Evolutionary conservation across 2,113 vertebrate species (phyloP), one percentile per base, ranked within the genome.

Genomic region (Lophochroa leadbeateri): DNA sequence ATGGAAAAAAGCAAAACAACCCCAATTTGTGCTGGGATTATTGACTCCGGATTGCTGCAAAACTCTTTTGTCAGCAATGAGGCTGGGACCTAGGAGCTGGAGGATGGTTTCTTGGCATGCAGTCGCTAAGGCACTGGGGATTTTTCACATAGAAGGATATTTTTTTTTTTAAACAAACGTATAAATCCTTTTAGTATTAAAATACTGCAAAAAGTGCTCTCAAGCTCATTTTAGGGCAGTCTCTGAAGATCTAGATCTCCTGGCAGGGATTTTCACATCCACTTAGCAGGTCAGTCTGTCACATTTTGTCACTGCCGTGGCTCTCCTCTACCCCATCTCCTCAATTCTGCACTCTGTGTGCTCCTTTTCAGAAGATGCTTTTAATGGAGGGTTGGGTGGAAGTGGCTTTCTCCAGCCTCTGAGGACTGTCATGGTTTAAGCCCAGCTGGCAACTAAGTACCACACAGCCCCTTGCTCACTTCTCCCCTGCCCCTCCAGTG

Each of bases 281-380:
- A 53, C 24, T 70, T 74, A 90, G 37, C 41, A n/a, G 49, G 33
- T n/a, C 35, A 58, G 41, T 21, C 43, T 84, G 55, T 49, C 67
- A 35, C 46, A 55, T 46, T 77, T 67, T 58, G 60, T 43, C 27
- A 25, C 46, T 39, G 58, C 43, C 7, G 37, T 39, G 49, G 18
- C 55, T 81, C 28, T 89, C 39, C 47, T 83, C 63, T 52, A 15
- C 13, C 37, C 41, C 44, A 9, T 20, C n/a, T 68, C 47, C 58
- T 81, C 44, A 37, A 2, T 1, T 3, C 49, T 28, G 19, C 49
- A 23, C 0, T 0, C 65, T 31, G 47, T 19, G 43, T 10, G 4
- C 17, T 71, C 6, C 17, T 65, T 67, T 57, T 65, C 82, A 70
- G 63, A 90, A 77, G 61, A 46, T 16, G 68, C 37, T 90, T 82